Evolutionary conservation across 1,140 invertebrate genomes (phyloP).

Genomic region (Archivesica marissinica): DNA sequence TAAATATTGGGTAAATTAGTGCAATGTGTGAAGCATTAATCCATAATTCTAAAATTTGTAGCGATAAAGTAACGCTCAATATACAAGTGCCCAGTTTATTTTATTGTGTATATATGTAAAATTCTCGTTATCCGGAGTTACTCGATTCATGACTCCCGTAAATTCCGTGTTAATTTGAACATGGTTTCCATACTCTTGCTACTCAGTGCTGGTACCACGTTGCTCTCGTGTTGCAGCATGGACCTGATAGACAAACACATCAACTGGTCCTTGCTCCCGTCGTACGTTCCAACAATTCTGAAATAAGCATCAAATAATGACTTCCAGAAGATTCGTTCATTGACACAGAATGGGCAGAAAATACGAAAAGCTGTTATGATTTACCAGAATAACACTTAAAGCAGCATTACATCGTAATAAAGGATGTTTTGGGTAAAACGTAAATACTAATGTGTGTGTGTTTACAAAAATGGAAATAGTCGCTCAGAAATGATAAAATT

Average conservation of each 20-base stretch:
- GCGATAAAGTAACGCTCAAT: not conserved
- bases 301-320: not conserved
- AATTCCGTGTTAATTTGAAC: not conserved
- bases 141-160: not conserved
- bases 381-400: no score
- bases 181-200: slow-evolving; percentile 24
- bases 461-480: no score
- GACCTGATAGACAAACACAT: not conserved
- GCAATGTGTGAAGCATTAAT: no score
- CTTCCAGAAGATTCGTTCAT: not conserved
- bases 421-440: no score
- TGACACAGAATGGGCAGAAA: not conserved
- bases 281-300: slow-evolving; percentile 49
- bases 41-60: no score
- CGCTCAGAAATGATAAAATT: no score
- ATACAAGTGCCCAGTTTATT: not conserved
- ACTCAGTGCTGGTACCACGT: not conserved
- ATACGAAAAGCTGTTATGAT: not conserved
- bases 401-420: no score
- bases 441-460: no score
- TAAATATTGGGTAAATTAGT: no score
- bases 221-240: not conserved
- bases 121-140: not conserved
- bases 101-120: not conserved
- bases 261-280: not conserved